Conservation (phyloP, 2,113 vertebrate genomes). For the Canis aureus region DNA sequence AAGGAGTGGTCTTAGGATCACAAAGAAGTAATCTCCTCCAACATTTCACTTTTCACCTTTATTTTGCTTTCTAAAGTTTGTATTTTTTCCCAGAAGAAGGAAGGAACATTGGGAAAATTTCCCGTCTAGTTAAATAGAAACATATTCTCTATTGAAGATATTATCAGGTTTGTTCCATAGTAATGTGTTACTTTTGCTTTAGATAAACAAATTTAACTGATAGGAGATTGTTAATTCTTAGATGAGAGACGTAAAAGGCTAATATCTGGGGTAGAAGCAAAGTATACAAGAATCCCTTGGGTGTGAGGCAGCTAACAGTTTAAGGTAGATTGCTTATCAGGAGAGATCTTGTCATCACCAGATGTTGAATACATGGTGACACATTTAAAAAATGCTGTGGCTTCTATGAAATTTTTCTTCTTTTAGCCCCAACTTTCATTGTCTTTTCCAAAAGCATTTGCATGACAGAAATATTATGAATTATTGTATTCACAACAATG, state of each 20-base stretch:
- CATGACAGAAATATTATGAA: slow-evolving; percentile 55
- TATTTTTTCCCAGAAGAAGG: not conserved
- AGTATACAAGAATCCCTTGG: too few species aligned
- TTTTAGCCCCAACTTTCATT: not conserved
- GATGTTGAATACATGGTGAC: not conserved
- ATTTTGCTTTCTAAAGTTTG: not conserved
- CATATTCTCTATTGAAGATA: not conserved
- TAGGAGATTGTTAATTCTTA: slow-evolving; percentile 43
- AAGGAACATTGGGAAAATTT: not conserved
- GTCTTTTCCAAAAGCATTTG: slow-evolving; percentile 14
- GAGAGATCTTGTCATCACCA: slow-evolving; percentile 48
- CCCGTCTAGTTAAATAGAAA: not conserved
- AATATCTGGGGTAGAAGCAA: slow-evolving; percentile 2
- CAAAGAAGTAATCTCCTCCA: not conserved
- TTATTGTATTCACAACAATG: slow-evolving; percentile 23
- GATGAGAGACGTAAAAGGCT: not conserved
- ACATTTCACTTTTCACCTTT: not conserved
- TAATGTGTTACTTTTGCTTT: not conserved
- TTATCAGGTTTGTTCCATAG: not conserved
- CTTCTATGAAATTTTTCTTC: not conserved
- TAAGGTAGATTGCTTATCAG: not conserved
- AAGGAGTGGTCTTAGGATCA: not conserved
- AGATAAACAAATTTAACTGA: not conserved
- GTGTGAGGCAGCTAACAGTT: not conserved
- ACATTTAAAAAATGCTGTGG: not conserved